Evolutionary conservation across 2,113 vertebrate genomes (phyloP).

Genomic region (Hemichromis elongatus): DNA sequence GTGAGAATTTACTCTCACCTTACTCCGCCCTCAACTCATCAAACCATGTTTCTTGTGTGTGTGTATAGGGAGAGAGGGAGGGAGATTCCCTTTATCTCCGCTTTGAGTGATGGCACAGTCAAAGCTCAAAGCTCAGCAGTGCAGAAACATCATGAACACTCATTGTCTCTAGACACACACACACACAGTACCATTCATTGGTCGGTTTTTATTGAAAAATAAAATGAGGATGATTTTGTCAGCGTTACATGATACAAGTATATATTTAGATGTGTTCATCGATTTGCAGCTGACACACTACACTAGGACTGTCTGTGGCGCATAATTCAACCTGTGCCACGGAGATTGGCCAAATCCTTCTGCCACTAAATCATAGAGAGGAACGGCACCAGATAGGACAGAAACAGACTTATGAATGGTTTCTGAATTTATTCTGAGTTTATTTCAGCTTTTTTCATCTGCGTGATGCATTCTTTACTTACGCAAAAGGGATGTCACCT

Average conservation of each 20-base stretch:
- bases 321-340: slow-evolving; percentile 55
- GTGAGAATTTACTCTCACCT: neutral
- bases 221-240: slow-evolving; percentile 53
- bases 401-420: neutral
- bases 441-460: neutral
- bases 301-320: slow-evolving; percentile 52
- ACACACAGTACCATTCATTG: neutral
- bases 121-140: slow-evolving; percentile 31
- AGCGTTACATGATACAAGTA: slow-evolving; percentile 67
- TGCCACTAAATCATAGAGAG: slow-evolving; percentile 45
- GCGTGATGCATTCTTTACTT: neutral
- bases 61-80: neutral
- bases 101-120: slow-evolving; percentile 26
- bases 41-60: neutral
- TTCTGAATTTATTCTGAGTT: slow-evolving; percentile 17
- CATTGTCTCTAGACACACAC: neutral
- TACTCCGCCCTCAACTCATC: neutral
- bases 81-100: slow-evolving; percentile 26
- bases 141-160: slow-evolving; percentile 13
- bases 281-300: slow-evolving; percentile 67
- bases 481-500: neutral
- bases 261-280: slow-evolving; percentile 73
- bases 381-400: neutral
- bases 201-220: slow-evolving; percentile 57
- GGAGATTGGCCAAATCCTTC: slow-evolving; percentile 51